These are phyloP conservation scores for Trachelus iudaicus DNA, from an alignment of 2,888 invertebrate genomes.

Conservation along the genomic window DNA sequence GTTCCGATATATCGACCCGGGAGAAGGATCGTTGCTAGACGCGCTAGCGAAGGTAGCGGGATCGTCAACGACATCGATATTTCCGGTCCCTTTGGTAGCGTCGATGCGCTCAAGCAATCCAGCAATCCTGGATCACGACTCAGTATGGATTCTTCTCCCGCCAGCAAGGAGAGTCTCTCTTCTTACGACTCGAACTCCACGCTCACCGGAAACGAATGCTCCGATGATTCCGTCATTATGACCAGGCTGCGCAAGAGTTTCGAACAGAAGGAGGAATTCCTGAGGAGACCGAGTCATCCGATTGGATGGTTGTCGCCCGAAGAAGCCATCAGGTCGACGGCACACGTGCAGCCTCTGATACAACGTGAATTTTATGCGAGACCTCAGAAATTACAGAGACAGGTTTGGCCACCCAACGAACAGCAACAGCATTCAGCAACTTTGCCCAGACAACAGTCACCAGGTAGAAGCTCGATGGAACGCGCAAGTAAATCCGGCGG, in stretches of 20 bases:
- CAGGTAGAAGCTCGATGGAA: slow-evolving; percentile 61
- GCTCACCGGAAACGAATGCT: slow-evolving; percentile 72
- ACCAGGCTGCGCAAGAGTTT: slow-evolving; percentile 84
- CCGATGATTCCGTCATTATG: slow-evolving; percentile 79
- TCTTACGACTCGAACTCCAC: slow-evolving; percentile 77
- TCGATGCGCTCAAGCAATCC: slow-evolving; percentile 36
- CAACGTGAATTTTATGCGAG: slow-evolving; percentile 82
- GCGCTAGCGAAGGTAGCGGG: slow-evolving; percentile 68
- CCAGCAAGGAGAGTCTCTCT: slow-evolving; percentile 76
- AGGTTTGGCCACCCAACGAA: slow-evolving; percentile 76
- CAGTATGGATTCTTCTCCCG: slow-evolving; percentile 72
- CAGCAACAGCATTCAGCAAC: slow-evolving; percentile 31
- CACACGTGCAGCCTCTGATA: slow-evolving; percentile 58
- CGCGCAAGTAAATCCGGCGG: slow-evolving; percentile 15
- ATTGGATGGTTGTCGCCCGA: slow-evolving; percentile 71
- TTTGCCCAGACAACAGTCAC: slow-evolving; percentile 63
- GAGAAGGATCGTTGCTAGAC: slow-evolving; percentile 55
- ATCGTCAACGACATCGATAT: slow-evolving; percentile 52
- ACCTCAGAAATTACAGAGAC: slow-evolving; percentile 80
- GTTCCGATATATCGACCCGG: slow-evolving; percentile 56
- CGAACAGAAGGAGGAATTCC: slow-evolving; percentile 91
- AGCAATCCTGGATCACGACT: slow-evolving; percentile 63
- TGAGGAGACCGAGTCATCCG: slow-evolving; percentile 79
- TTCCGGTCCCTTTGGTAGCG: slow-evolving; percentile 39
- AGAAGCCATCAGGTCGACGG: slow-evolving; percentile 54